These are phyloP conservation scores for Nebria brevicollis DNA, from an alignment of 2,888 invertebrate genomes.

Conservation along the genomic window DNA sequence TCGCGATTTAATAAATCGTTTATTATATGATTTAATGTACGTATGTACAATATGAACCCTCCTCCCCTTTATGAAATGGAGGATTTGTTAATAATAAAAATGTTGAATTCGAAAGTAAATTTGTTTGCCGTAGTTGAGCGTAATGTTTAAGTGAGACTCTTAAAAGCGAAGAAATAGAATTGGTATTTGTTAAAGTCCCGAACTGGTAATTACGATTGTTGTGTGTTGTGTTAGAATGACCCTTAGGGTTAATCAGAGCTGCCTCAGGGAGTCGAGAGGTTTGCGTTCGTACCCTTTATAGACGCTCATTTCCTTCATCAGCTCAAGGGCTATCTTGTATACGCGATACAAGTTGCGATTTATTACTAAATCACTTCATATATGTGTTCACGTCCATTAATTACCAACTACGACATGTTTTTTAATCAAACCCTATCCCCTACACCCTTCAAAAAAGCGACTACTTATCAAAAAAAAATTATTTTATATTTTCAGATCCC, in stretches of 20 bases:
- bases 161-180: background rate
- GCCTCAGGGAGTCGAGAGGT: background rate
- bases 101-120: too few species aligned
- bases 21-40: too few species aligned
- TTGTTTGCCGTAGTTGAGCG: too few species aligned
- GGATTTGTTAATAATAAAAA: too few species aligned
- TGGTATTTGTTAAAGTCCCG: background rate
- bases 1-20: too few species aligned
- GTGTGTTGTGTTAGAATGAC: background rate
- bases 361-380: background rate
- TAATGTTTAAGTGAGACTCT: background rate
- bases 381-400: background rate
- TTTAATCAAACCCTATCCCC: too few species aligned
- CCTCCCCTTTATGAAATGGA: too few species aligned
- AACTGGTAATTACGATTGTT: background rate
- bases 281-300: background rate
- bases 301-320: background rate
- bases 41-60: too few species aligned
- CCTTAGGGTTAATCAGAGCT: background rate
- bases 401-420: too few species aligned
- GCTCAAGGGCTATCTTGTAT: background rate
- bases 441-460: background rate
- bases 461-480: background rate
- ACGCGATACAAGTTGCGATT: background rate
- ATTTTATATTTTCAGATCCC: slow-evolving; percentile 80